phyloP scores from a whole-genome alignment of 2,888 invertebrate species.

The Caenorhabditis angaria region DNA sequence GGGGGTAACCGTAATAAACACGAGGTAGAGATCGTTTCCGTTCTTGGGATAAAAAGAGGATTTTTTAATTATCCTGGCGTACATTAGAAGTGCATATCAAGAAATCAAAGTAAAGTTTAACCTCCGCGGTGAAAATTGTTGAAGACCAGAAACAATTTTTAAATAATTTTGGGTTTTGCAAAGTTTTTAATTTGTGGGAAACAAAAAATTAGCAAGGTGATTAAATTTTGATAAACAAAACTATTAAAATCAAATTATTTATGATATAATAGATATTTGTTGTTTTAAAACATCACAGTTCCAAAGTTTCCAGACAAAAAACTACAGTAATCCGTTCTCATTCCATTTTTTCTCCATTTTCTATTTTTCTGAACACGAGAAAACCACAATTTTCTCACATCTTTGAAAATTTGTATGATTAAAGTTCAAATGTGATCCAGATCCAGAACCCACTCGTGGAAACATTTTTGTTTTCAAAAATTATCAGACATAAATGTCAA shows the following conservation, averaged over 20 bases:
- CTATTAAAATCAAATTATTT: not conserved
- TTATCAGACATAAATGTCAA: not conserved
- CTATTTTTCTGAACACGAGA: too few relatives aligned
- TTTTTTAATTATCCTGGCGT: not conserved
- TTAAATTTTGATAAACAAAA: not conserved
- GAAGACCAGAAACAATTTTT: too few relatives aligned
- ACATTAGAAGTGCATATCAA: too few relatives aligned
- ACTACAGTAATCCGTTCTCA: not conserved
- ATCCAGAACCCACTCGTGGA: not conserved
- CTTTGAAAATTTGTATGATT: not conserved
- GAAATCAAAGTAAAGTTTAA: too few relatives aligned
- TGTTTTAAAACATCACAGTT: too few relatives aligned
- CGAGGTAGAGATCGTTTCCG: not conserved
- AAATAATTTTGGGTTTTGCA: not conserved
- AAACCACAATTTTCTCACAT: not conserved
- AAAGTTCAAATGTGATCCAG: not conserved
- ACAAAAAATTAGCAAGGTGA: not conserved
- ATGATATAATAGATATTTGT: too few relatives aligned
- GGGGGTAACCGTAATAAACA: conserved; percentile 9
- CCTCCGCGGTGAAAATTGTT: too few relatives aligned
- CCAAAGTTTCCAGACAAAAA: too few relatives aligned
- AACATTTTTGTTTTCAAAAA: not conserved
- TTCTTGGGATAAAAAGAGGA: not conserved
- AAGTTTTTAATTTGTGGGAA: not conserved
- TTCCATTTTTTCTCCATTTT: not conserved